Evolutionary conservation across 2,113 vertebrate species (phyloP).

Genomic region (Ammodytes marinus): DNA sequence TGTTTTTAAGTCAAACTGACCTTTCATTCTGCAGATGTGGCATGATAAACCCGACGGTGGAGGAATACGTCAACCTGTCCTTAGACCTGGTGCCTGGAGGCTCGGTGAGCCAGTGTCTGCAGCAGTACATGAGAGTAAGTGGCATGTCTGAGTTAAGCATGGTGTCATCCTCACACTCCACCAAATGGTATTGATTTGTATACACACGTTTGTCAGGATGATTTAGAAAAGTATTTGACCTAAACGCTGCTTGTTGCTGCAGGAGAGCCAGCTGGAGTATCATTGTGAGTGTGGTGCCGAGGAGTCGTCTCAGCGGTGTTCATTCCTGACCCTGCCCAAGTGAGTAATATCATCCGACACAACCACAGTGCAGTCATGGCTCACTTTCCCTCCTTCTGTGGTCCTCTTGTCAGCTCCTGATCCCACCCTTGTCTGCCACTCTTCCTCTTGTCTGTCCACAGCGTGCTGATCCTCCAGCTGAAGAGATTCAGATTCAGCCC

Average conservation of each 20-base stretch:
- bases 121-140: conserved; percentile 4
- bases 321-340: background rate
- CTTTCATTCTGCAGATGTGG: conserved; percentile 11
- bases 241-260: background rate
- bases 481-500: background rate
- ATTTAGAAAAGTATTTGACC: background rate
- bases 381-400: conserved; percentile 1
- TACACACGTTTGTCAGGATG: background rate
- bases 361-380: background rate
- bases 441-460: background rate
- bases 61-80: background rate
- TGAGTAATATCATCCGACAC: conserved; percentile 5
- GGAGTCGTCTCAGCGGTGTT: background rate
- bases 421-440: background rate
- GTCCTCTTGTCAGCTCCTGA: background rate
- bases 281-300: background rate
- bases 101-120: background rate
- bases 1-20: background rate
- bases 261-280: background rate
- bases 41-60: background rate
- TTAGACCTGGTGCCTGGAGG: conserved; percentile 13
- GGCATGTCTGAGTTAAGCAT: background rate
- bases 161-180: background rate
- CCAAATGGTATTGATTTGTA: background rate
- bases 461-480: background rate